Base-by-base conservation (phyloP, 2,888 invertebrate species). In the Rhorus exstirpatorius region DNA sequence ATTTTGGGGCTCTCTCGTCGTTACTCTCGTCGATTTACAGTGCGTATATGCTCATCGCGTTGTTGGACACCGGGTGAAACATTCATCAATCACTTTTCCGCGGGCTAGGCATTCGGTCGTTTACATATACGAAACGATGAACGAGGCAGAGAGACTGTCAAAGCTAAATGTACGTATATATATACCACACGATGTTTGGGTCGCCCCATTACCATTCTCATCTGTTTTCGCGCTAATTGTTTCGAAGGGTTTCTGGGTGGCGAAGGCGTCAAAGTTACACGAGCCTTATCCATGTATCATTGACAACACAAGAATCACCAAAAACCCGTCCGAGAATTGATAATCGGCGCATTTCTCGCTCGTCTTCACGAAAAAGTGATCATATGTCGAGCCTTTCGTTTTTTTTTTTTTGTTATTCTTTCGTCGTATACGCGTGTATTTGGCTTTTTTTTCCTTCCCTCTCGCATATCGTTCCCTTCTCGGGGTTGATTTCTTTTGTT, bases 121-220 rank as follows among this genome's bases (percentile, higher is more conserved):
- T 82, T 82, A 79, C 82, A 79, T 79, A 63, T 79, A 63, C 38
- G 53, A 58, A 63, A 61, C 61, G 74, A 58, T 71, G 58, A 76
- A 61, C 51, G 79, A 21, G 67, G 31, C 44, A 14, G 46, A 41
- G 82, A 79, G 78, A n/a, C n/a, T 60, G 77, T 63, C 26, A 19
- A 44, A 79, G 63, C 17, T 26, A 49, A 55, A 78, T 26, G 49
- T 38, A 58, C 38, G 51, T 60, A 67, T 72, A 65, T 76, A 71
- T 78, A 55, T 53, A 58, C n/a, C 60, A 10, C 17, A 21, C 26
- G 55, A 3, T 38, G 38, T 53, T 60, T 60, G 24, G 74, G 35
- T 84, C 85, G 79, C 81, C 86, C 86, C 86, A 91, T 91, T 89
- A 90, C 88, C 87, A 88, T 84, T n/a, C 84, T 76, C 81, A 81